These are phyloP conservation scores for Vipera ursinii DNA, from an alignment of 2,797 vertebrate species.

Conservation along the genomic window DNA sequence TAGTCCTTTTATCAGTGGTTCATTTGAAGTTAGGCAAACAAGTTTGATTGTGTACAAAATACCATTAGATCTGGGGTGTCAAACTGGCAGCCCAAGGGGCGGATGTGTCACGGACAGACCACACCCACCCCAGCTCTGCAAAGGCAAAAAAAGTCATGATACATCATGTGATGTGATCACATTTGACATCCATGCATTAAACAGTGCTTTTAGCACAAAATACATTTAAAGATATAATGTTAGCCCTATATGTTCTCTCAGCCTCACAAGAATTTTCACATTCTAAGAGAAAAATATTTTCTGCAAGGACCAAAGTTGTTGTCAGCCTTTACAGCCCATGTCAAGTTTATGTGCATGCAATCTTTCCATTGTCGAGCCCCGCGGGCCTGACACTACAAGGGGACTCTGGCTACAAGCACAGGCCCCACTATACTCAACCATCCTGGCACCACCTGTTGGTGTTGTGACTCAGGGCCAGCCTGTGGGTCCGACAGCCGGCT, in stretches of 20 bases:
- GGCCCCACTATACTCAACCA: too few species aligned
- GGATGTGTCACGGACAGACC: too few species aligned
- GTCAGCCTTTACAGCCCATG: neutral
- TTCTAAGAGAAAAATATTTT: neutral
- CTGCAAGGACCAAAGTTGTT: neutral
- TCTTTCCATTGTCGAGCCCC: neutral
- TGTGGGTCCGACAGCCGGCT: too few species aligned
- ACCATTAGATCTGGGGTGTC: neutral
- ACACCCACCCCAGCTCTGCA: too few species aligned
- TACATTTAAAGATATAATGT: neutral
- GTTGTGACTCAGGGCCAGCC: too few species aligned
- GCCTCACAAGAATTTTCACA: neutral
- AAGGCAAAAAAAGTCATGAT: too few species aligned
- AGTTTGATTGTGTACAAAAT: neutral
- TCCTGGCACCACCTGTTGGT: too few species aligned
- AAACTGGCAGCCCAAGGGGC: too few species aligned
- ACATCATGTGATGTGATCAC: too few species aligned
- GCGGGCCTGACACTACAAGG: too few species aligned
- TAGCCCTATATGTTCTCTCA: neutral
- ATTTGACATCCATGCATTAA: neutral
- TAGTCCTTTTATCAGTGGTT: neutral
- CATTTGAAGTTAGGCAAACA: neutral
- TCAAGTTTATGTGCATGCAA: neutral
- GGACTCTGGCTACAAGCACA: too few species aligned
- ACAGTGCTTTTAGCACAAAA: neutral